phyloP scores from a whole-genome alignment of 2,888 invertebrate genomes.

The Exephanes ischioxanthus region DNA sequence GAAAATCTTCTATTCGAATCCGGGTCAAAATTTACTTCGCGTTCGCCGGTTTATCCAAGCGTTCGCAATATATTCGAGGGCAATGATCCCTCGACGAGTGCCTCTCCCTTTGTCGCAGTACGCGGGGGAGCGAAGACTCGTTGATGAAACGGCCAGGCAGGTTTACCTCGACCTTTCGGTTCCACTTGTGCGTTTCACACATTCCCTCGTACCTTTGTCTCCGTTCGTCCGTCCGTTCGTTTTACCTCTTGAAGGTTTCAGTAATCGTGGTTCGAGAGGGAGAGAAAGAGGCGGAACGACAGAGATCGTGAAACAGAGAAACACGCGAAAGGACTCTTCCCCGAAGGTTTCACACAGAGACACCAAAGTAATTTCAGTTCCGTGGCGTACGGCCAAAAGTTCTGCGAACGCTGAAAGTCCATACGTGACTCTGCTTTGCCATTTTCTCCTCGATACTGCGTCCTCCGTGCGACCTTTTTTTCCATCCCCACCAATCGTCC shows the following conservation, averaged over 20 bases:
- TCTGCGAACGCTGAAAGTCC: conserved; percentile 5
- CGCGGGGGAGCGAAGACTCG: not conserved
- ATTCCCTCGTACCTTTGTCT: conserved; percentile 9
- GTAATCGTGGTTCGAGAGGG: conserved; percentile 15
- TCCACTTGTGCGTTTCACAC: not conserved
- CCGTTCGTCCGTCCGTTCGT: not conserved
- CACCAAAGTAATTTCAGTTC: conserved; percentile 39
- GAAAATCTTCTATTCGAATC: not conserved
- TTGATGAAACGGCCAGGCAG: not conserved
- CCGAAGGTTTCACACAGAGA: conserved; percentile 20
- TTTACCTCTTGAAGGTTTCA: not conserved
- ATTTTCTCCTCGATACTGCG: not conserved
- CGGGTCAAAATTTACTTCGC: not conserved
- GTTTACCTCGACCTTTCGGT: conserved; percentile 20
- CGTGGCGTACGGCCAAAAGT: conserved; percentile 38
- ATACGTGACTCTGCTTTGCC: conserved; percentile 30
- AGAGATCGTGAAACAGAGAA: not conserved
- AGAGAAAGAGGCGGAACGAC: not conserved
- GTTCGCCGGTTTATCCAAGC: not conserved
- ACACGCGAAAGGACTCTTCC: conserved; percentile 19
- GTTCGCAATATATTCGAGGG: conserved; percentile 30
- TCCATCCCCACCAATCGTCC: not conserved
- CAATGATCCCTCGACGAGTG: conserved; percentile 29
- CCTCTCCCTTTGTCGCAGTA: conserved; percentile 35
- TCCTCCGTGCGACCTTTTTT: not conserved